Conservation (phyloP, 2,797 vertebrate species). For the Aldrovandia affinis region DNA sequence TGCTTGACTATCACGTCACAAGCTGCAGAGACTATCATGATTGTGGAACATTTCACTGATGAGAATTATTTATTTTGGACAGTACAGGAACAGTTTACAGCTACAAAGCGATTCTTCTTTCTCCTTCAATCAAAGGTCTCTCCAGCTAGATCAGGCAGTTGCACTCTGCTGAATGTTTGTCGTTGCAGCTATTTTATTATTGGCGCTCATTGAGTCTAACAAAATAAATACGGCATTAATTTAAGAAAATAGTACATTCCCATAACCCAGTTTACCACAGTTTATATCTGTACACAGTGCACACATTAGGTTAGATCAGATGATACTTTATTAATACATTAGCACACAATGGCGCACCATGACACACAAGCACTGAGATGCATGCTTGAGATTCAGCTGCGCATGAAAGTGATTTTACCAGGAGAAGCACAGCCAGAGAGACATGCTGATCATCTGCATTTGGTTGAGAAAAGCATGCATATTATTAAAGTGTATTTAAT, state of each 20-base stretch:
- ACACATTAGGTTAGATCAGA: too few species aligned
- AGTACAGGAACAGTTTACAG: background rate
- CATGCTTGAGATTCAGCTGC: background rate
- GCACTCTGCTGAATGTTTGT: background rate
- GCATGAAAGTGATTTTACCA: too few species aligned
- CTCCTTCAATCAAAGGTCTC: background rate
- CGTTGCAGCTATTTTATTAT: background rate
- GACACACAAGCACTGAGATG: too few species aligned
- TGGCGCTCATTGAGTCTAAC: background rate
- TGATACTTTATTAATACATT: too few species aligned
- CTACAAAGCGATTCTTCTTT: background rate
- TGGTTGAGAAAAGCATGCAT: background rate
- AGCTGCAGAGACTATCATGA: background rate
- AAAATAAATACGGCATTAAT: background rate
- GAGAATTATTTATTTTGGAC: background rate
- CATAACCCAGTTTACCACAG: too few species aligned
- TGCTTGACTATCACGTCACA: too few species aligned
- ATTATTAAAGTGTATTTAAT: background rate
- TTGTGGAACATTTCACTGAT: background rate
- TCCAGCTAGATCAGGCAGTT: background rate
- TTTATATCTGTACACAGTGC: too few species aligned
- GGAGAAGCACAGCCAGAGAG: background rate
- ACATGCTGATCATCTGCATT: too few species aligned
- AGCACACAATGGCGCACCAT: too few species aligned
- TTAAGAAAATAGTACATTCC: too few species aligned